phyloP scores from a whole-genome alignment of 2,113 vertebrate genomes.

The Sigmodon hispidus region DNA sequence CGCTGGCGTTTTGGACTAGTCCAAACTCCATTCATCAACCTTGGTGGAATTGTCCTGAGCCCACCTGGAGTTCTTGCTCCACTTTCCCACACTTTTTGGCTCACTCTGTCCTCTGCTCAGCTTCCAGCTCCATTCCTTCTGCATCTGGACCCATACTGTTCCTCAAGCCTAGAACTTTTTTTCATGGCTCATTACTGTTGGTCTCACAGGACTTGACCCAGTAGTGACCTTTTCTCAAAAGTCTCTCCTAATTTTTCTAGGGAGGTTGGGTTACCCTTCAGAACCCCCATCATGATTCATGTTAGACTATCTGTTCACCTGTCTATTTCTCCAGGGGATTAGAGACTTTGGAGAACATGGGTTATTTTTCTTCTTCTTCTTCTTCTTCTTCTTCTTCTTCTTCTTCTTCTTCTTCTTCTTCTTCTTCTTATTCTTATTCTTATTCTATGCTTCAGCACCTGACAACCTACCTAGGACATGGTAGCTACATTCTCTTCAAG shows the following conservation, averaged over 20 bases:
- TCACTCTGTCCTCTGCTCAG: too few species aligned
- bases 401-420: too few species aligned
- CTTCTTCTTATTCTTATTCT: too few species aligned
- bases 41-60: too few species aligned
- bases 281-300: neutral
- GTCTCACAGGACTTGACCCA: neutral
- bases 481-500: neutral
- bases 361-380: too few species aligned
- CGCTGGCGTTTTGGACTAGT: neutral
- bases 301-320: neutral
- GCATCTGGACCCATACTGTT: neutral
- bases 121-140: neutral
- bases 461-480: neutral
- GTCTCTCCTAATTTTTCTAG: neutral
- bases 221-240: neutral
- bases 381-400: too few species aligned
- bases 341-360: neutral
- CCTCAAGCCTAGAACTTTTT: neutral
- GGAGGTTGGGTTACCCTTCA: neutral
- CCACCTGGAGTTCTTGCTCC: neutral
- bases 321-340: neutral
- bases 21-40: too few species aligned
- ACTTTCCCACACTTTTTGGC: neutral
- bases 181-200: neutral
- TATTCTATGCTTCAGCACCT: neutral